Percentiles rank a stretch among this genome's conserved stretches.
Evolutionary conservation across 2,797 vertebrate genomes (phyloP).

Genomic region (Myoxocephalus aenaeus): DNA sequence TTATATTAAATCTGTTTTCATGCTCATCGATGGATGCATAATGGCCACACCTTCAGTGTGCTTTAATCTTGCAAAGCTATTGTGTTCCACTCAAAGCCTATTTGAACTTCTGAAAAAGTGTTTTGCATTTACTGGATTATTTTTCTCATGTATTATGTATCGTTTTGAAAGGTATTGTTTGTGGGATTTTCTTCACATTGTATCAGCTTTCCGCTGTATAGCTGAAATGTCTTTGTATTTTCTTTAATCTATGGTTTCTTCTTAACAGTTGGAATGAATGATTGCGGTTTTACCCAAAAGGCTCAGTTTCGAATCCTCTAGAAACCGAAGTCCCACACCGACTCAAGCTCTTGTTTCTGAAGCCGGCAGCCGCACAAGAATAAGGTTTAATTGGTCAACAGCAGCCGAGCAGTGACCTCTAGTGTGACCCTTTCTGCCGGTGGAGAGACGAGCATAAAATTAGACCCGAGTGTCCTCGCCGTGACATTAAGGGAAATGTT

Average conservation of each 20-base stretch:
- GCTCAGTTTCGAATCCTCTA: conserved; percentile 3
- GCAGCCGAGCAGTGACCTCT: conserved; percentile 34
- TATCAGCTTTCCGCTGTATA: too few relatives aligned
- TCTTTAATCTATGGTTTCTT: neutral
- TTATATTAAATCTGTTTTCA: neutral
- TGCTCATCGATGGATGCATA: neutral
- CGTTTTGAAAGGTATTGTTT: conserved; percentile 4
- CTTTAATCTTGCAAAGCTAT: neutral
- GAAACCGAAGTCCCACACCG: neutral
- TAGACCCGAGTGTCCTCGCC: conserved; percentile 44
- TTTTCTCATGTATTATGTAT: conserved; percentile 2
- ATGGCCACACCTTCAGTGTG: neutral
- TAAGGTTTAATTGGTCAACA: conserved; percentile 53
- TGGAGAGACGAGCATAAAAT: conserved; percentile 42
- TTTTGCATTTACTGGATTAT: conserved; percentile 25
- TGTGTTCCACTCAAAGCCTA: conserved; percentile 11
- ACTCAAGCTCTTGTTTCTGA: conserved; percentile 1
- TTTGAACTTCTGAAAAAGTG: conserved; percentile 5
- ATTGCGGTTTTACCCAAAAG: neutral
- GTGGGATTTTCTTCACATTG: conserved; percentile 16
- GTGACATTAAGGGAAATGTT: conserved; percentile 56
- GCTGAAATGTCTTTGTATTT: neutral
- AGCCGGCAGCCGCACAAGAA: conserved; percentile 27
- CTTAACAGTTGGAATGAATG: neutral
- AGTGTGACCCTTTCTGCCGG: conserved; percentile 27